phyloP scores from a whole-genome alignment of 2,797 vertebrate genomes.

The Poecilia gillii region DNA sequence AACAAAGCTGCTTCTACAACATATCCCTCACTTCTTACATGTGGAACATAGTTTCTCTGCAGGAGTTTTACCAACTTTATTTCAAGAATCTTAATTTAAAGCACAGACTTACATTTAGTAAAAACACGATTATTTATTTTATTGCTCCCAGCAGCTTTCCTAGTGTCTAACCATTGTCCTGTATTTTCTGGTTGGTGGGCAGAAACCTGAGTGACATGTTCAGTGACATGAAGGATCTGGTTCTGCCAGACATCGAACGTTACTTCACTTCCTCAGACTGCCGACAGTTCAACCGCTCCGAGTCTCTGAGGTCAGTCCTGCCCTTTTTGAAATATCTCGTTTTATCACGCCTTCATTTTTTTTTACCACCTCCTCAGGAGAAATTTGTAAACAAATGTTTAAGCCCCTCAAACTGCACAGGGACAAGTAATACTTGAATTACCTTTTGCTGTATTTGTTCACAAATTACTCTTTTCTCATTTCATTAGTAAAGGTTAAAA shows the following conservation, averaged over 20 bases:
- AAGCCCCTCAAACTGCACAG: neutral
- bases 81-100: neutral
- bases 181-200: neutral
- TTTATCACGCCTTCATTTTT: neutral
- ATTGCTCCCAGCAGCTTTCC: neutral
- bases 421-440: neutral
- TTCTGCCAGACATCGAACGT: constrained; percentile 88
- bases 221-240: constrained; percentile 84
- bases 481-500: neutral
- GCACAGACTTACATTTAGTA: neutral
- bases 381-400: neutral
- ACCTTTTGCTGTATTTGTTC: neutral
- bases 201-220: constrained; percentile 87
- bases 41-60: neutral
- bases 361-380: neutral
- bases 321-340: neutral
- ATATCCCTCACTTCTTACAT: neutral
- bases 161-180: neutral
- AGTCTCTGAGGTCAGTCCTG: constrained; percentile 86
- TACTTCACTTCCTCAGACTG: constrained; percentile 89
- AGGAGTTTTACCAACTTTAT: neutral
- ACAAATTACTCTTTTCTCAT: neutral
- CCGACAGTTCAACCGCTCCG: constrained; percentile 90
- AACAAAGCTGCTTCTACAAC: neutral
- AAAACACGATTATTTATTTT: neutral